Base-by-base conservation (phyloP, 2,888 invertebrate genomes). In the Lasius platythorax region DNA sequence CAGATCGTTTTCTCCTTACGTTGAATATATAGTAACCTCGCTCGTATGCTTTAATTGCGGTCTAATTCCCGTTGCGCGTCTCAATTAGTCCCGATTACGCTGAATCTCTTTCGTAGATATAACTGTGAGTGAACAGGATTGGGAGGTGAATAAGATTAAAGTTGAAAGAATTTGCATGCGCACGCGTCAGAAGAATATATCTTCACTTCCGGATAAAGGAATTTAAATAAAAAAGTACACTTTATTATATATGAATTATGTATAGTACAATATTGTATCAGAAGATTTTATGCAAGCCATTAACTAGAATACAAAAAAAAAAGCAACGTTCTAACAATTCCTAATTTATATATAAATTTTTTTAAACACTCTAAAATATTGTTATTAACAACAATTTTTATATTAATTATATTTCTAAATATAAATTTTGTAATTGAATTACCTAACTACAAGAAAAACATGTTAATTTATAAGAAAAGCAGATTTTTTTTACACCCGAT, bases 71-170 rank as follows among this genome's bases (percentile, higher is more conserved):
- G 15, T 63, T 58, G 56, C 63, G 23, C 64, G 75, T n/a, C 30
- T 66, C 76, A 70, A 83, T 83, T 88, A 88, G 64, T 70, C 70
- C 58, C 75, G 58, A 72, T 82, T 83, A 76, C 61, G 23, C 18
- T 11, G 33, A 78, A 58, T 78, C 53, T 5, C 61, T 86, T 81
- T 86, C 12, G n/a, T 43, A 46, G 46, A 79, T 82, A 61, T 30
- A 64, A 53, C 8, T 18, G 18, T 15, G 9, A 15, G 23, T 40
- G 4, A 68, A 78, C 12, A 76, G 8, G 6, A 2, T 56, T 40
- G 15, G 50, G n/a, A 30, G 4, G 18, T 23, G 23, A 58, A 43
- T 30, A 37, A 3, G 28, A 78, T 78, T 72, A 70, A 53, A 67
- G 23, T 67, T 37, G n/a, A 63, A 76, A 37, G 23, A 37, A 11